These are phyloP conservation scores for Phaenicophaeus curvirostris DNA, from an alignment of 2,797 vertebrate genomes.

Conservation along the genomic window DNA sequence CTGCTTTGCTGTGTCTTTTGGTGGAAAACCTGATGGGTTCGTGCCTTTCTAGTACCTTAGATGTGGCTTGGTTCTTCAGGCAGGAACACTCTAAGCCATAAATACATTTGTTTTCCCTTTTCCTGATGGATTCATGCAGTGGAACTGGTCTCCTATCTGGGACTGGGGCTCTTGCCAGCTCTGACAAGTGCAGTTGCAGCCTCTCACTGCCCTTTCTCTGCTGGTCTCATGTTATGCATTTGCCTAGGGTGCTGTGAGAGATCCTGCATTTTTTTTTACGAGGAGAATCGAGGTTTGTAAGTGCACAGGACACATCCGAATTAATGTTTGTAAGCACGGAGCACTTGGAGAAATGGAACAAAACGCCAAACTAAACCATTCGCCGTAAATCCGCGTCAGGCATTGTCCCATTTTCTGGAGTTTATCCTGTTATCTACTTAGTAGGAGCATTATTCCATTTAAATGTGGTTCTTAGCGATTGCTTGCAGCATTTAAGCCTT, in stretches of 20 bases:
- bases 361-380: conserved; percentile 7
- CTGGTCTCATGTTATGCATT: neutral
- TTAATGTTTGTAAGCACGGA: neutral
- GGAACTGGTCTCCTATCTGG: neutral
- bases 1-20: neutral
- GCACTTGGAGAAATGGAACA: neutral
- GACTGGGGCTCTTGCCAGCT: neutral
- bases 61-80: neutral
- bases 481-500: conserved; percentile 38
- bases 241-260: neutral
- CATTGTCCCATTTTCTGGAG: conserved; percentile 1
- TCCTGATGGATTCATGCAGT: neutral
- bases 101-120: neutral
- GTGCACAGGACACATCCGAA: neutral
- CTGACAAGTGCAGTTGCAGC: neutral
- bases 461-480: conserved; percentile 49
- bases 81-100: neutral
- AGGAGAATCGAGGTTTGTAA: neutral
- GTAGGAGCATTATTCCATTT: conserved; percentile 32
- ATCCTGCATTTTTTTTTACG: neutral
- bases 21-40: neutral
- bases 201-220: neutral
- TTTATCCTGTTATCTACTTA: conserved; percentile 60
- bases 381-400: neutral
- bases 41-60: neutral